A percentile compares a stretch with the other conserved stretches of the same genome.
Conservation (phyloP, 2,888 invertebrate species). For the Odontocerum albicorne region DNA sequence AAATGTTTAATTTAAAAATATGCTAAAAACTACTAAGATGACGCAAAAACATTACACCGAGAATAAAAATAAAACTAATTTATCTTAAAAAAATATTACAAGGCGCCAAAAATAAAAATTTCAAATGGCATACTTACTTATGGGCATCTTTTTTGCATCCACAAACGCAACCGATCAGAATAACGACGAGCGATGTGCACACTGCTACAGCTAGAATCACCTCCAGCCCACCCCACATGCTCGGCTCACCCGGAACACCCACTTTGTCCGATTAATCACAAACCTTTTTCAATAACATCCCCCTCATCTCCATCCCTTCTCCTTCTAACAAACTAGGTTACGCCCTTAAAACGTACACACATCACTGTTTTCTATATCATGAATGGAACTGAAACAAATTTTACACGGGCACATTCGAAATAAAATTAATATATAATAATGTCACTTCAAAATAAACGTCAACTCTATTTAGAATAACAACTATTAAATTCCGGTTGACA, state of each 20-base stretch:
- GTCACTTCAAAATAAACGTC: not conserved
- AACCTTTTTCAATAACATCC: constrained; percentile 13
- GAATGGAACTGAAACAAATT: constrained; percentile 6
- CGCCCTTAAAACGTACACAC: constrained; percentile 27
- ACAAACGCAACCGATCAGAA: constrained; percentile 70
- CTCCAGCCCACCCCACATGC: constrained; percentile 55
- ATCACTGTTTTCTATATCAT: constrained; percentile 5
- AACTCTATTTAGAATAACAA: constrained; percentile 17
- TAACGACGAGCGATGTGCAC: constrained; percentile 51
- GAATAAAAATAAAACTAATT: not conserved
- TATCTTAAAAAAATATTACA: not conserved
- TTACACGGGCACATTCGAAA: not conserved
- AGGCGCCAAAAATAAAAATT: not conserved
- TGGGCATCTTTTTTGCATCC: constrained; percentile 73
- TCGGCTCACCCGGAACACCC: constrained; percentile 24
- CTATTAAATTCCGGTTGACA: constrained; percentile 23
- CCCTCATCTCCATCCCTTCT: constrained; percentile 22
- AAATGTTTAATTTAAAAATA: not conserved
- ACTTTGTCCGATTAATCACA: constrained; percentile 22
- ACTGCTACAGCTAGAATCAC: constrained; percentile 52
- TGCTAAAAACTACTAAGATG: not conserved
- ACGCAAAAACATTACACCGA: not conserved
- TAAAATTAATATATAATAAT: not conserved
- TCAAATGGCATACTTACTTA: constrained; percentile 60
- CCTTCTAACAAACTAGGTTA: constrained; percentile 26